phyloP scores from a whole-genome alignment of 2,888 invertebrate species.

The Pteria penguin region DNA sequence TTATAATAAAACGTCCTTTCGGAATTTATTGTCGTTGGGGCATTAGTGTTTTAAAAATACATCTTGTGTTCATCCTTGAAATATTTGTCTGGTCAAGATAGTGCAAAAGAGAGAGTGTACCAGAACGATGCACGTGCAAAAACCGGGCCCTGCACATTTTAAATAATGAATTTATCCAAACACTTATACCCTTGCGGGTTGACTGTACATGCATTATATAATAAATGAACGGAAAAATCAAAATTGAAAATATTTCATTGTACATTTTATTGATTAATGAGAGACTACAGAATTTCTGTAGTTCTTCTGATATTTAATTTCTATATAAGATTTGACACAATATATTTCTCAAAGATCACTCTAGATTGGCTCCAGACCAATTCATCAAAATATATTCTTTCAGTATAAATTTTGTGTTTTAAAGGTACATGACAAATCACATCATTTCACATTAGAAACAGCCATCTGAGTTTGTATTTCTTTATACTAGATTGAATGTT shows the following conservation, averaged over 20 bases:
- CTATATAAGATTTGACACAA: too few relatives aligned
- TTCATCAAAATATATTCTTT: background rate
- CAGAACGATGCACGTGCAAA: background rate
- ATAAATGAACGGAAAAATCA: too few relatives aligned
- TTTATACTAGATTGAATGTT: conserved; percentile 9
- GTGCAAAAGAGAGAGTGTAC: background rate
- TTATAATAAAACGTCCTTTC: too few relatives aligned
- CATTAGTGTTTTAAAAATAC: background rate
- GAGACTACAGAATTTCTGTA: too few relatives aligned
- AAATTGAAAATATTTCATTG: too few relatives aligned
- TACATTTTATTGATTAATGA: too few relatives aligned
- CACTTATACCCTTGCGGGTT: background rate
- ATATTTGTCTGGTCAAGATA: conserved; percentile 2
- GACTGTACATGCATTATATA: too few relatives aligned
- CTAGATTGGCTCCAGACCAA: background rate
- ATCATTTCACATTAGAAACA: background rate
- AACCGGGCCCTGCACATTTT: conserved; percentile 10
- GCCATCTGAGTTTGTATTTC: conserved; percentile 19
- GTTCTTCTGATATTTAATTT: too few relatives aligned
- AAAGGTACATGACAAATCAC: background rate
- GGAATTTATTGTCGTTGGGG: background rate
- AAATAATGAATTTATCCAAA: background rate
- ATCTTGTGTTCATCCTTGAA: background rate
- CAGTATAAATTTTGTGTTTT: background rate
- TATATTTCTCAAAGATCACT: too few relatives aligned